Evolutionary conservation across 2,797 vertebrate species (phyloP).

Genomic region (Saxicola maurus): DNA sequence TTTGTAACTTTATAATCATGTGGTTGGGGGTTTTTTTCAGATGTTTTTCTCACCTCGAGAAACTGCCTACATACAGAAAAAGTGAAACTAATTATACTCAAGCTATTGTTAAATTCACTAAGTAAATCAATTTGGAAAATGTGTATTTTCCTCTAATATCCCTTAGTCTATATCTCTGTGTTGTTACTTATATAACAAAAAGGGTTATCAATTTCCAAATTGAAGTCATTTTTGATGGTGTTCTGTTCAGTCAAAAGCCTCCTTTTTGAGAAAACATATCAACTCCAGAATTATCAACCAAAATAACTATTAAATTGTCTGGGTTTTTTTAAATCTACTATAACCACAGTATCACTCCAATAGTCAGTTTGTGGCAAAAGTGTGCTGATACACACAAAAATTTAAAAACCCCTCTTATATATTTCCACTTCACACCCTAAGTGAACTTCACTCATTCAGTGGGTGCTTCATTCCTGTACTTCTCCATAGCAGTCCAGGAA

Average conservation of each 20-base stretch:
- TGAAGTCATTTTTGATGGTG: background rate
- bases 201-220: background rate
- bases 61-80: background rate
- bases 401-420: background rate
- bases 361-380: background rate
- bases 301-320: background rate
- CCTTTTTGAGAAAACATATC: background rate
- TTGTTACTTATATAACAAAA: background rate
- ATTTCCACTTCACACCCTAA: conserved; percentile 2
- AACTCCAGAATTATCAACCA: background rate
- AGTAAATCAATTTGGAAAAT: background rate
- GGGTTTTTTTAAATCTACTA: background rate
- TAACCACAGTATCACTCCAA: background rate
- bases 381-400: background rate
- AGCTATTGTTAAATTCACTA: background rate
- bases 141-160: background rate
- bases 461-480: background rate
- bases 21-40: background rate
- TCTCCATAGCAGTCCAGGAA: background rate
- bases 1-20: background rate
- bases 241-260: background rate
- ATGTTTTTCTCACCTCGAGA: background rate
- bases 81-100: background rate
- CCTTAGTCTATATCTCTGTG: background rate
- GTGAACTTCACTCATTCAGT: background rate